phyloP scores from a whole-genome alignment of 1,140 invertebrate genomes.

The Calosoma granatense region DNA sequence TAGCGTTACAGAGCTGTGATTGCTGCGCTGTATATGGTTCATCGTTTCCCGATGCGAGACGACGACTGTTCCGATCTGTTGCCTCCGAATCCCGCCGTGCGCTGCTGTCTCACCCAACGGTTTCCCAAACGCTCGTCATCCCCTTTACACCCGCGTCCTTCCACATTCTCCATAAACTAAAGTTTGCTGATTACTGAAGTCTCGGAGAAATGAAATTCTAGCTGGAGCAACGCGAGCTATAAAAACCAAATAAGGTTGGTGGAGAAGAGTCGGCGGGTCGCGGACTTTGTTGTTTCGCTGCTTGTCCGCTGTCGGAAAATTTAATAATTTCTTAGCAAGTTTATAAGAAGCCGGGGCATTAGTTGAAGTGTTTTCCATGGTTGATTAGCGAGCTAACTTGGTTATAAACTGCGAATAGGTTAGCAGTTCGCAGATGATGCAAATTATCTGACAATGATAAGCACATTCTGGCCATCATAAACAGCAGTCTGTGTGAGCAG shows the following conservation, averaged over 20 bases:
- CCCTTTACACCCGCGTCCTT: background rate
- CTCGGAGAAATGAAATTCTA: slow-evolving; percentile 4
- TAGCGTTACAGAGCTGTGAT: background rate
- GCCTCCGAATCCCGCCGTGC: too few species aligned
- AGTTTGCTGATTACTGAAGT: slow-evolving; percentile 4
- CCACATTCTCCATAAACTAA: slow-evolving; percentile 7
- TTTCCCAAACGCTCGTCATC: background rate
- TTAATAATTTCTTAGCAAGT: slow-evolving; percentile 4
- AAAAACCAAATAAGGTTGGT: slow-evolving; percentile 4
- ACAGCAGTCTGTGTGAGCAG: too few species aligned
- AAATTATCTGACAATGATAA: background rate
- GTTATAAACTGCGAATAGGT: slow-evolving; percentile 7
- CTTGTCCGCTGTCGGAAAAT: slow-evolving; percentile 5
- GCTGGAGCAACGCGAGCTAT: background rate
- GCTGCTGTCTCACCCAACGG: too few species aligned
- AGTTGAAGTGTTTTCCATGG: slow-evolving; percentile 8
- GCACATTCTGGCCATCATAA: background rate
- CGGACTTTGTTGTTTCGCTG: slow-evolving; percentile 8
- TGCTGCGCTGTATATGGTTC: too few species aligned
- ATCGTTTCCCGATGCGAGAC: background rate
- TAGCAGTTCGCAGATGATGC: slow-evolving; percentile 5
- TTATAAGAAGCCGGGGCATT: slow-evolving; percentile 6
- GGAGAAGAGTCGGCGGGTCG: background rate
- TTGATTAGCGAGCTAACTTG: slow-evolving; percentile 2
- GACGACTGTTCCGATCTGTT: too few species aligned